Base-by-base conservation (phyloP, 2,888 invertebrate genomes). In the Pycnomerus fuliginosus region DNA sequence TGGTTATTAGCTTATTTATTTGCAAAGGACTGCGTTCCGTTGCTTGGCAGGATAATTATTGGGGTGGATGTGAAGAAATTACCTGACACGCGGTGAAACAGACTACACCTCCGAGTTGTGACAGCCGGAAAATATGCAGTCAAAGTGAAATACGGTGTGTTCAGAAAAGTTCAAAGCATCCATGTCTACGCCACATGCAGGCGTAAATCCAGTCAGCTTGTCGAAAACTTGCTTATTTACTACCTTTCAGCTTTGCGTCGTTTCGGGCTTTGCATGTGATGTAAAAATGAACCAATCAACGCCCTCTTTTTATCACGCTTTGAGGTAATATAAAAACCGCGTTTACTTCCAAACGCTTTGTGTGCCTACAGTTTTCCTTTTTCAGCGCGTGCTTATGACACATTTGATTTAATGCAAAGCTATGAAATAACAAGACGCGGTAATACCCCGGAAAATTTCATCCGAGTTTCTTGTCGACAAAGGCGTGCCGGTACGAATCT, bases 191-290 rank as follows among this genome's bases (percentile, higher is more conserved):
- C 62, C 61, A 67, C 55, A 59, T 64, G 61, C 68, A 66, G 63
- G 59, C 61, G 61, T 54, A 64, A 64, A 65, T 61, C 60, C 61
- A 61, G 61, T 56, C 57, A 52, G 55, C 58, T 60, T 62, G 64
- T 64, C 65, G 67, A 66, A 68, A 68, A 68, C 65, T 68, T 64
- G 68, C 69, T 69, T 69, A 69, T 69, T 68, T 68, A 63, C 64
- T 66, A 61, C 64, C 64, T 66, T 65, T 65, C 62, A 63, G 56
- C 52, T 61, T 56, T 56, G 58, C 50, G 50, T 56, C 56, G 53
- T 50, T 51, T 50, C 52, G 48, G 43, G 58, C 54, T 61, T 63
- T 61, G 61, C 62, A 62, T 61, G 53, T 58, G 59, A 67, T 60
- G 62, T 60, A 62, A 61, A 64, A 65, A 63, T 66, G 62, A 67